These are phyloP conservation scores for Microctonus hyperodae DNA, from an alignment of 2,888 invertebrate genomes.

Conservation along the genomic window DNA sequence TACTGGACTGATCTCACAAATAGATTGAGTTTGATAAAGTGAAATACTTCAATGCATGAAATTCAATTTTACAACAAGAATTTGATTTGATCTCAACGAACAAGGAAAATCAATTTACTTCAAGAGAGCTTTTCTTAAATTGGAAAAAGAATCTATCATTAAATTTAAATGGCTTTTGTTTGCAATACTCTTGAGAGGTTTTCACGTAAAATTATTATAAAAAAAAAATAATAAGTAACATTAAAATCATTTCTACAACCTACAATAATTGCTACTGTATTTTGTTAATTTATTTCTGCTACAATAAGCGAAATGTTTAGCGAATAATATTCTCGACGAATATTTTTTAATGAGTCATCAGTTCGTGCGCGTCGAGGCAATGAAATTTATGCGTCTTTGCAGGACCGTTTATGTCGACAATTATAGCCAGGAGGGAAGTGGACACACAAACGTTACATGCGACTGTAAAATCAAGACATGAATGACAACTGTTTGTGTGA, in stretches of 20 bases:
- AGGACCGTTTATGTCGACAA: constrained; percentile 28
- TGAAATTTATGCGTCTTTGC: constrained; percentile 25
- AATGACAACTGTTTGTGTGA: constrained; percentile 1
- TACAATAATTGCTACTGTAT: background rate
- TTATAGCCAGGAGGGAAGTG: constrained; percentile 31
- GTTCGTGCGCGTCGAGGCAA: constrained; percentile 19
- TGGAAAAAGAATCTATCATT: background rate
- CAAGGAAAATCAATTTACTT: background rate
- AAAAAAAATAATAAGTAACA: no score
- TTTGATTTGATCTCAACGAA: background rate
- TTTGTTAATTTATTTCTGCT: background rate
- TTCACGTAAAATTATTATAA: no score
- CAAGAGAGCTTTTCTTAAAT: background rate
- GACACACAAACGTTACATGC: constrained; percentile 1
- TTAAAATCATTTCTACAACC: no score
- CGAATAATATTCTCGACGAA: constrained; percentile 2
- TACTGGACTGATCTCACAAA: background rate
- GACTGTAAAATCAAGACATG: constrained; percentile 7
- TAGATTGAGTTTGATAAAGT: background rate
- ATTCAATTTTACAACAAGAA: background rate
- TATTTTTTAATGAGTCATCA: constrained; percentile 26
- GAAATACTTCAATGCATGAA: background rate
- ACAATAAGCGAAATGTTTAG: background rate
- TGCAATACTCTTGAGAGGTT: background rate
- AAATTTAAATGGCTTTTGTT: background rate